These are phyloP conservation scores for Pelosia muscerda DNA, from an alignment of 2,888 invertebrate species.

Conservation along the genomic window DNA sequence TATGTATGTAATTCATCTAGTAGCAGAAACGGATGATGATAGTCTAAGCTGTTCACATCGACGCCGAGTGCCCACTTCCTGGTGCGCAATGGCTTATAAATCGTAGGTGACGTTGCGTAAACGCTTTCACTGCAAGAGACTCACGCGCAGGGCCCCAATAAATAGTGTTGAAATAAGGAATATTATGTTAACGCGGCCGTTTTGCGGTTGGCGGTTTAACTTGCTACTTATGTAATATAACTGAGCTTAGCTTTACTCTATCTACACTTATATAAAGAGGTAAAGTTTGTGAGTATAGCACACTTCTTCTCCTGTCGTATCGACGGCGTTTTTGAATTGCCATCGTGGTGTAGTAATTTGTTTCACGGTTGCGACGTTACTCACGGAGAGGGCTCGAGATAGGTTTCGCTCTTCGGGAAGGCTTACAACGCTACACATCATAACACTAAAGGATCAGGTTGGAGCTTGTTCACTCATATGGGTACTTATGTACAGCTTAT, in stretches of 20 bases:
- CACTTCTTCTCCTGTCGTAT: too few relatives aligned
- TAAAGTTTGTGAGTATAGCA: too few relatives aligned
- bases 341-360: too few relatives aligned
- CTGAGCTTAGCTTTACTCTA: not conserved
- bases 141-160: constrained; percentile 11
- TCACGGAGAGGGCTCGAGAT: too few relatives aligned
- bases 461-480: too few relatives aligned
- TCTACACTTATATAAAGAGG: not conserved
- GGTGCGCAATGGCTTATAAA: constrained; percentile 38
- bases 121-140: constrained; percentile 38
- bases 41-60: constrained; percentile 20
- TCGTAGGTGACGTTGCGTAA: constrained; percentile 42
- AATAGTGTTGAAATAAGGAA: constrained; percentile 19
- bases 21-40: not conserved
- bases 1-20: not conserved
- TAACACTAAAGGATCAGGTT: too few relatives aligned
- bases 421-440: too few relatives aligned
- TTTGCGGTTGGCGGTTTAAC: not conserved
- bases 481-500: too few relatives aligned
- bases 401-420: too few relatives aligned
- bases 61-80: constrained; percentile 34
- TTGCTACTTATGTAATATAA: constrained; percentile 2
- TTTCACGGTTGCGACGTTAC: too few relatives aligned
- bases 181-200: constrained; percentile 5
- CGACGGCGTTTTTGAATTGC: too few relatives aligned